Evolutionary conservation across 30 jellyfish, hydroid and myxozoan genomes (phyloP), one percentile per base, ranked within the genome.

Genomic region (Sanderia malayensis): DNA sequence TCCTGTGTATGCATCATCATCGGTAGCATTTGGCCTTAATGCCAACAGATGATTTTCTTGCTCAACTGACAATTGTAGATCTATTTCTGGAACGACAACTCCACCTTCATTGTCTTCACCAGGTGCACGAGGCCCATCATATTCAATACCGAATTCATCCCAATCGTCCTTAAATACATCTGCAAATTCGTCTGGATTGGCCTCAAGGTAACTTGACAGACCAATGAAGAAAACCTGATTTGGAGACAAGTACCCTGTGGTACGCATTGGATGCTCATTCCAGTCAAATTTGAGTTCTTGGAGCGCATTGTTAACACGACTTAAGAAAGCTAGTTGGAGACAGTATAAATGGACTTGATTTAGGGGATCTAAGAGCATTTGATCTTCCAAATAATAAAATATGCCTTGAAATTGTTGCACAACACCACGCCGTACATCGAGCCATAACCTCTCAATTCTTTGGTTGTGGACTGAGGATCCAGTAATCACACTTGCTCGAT

Each of bases 401-500:
- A 69, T 37, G 41, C 74, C 82, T n/a, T n/a, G n/a, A n/a, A n/a
- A n/a, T n/a, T n/a, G n/a, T n/a, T n/a, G n/a, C n/a, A n/a, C n/a
- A n/a, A n/a, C n/a, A n/a, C n/a, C n/a, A n/a, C n/a, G n/a, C n/a
- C 55, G 55, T 41, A 41, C 55, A 69, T 69, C 82, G 23, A 44
- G 41, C 82, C 82, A 69, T 15, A 69, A 37, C 46, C 82, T 19
- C 41, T 69, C 82, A 31, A 69, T 69, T 23, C 82, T 41, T 46
- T 69, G 82, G 45, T 69, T 69, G 46, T 69, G 82, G 20, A 69
- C 74, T 8, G 82, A 69, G 34, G 82, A 69, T 1, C 82, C 73
- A n/a, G n/a, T n/a, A n/a, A n/a, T n/a, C n/a, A 69, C 44, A 34
- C 82, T 69, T 7, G 47, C 72, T 19, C 82, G 82, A 31, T 69